Base-by-base conservation (phyloP, 30 jellyfish, hydroid and myxozoan species). In the Aurelia sp. region DNA sequence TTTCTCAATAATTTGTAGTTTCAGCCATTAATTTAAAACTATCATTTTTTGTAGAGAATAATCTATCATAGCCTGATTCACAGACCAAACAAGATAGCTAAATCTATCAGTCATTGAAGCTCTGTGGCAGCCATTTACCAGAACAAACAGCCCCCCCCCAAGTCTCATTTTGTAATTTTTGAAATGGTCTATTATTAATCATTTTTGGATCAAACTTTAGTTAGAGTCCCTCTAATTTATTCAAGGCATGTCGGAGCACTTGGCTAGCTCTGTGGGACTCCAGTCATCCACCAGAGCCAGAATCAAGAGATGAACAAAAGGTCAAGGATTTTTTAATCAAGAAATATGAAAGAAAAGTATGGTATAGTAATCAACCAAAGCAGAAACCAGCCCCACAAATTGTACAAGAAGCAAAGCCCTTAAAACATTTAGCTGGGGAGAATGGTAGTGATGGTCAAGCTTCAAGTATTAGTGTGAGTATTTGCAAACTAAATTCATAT, bases 221-320 rank as follows among this genome's bases (percentile, higher is more conserved):
- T 16, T 44, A 44, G 55, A 44, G 15, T 44, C 55, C 7, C 9
- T 1, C 9, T 38, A 4, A 4, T 44, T 44, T 9, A 17, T 63
- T 64, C 4, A 62, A 92, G 98, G 97, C 78, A 7, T 93, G 98
- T 84, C 81, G 90, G 67, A 74, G 80, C 48, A 93, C 95, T 47
- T 93, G 98, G 98, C 87, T 93, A 33, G 98, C 97, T 3, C 90
- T 93, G 63, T 93, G 98, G 96, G 92, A 93, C 51, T 87, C 97
- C 13, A 76, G 78, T 27, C 90, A 79, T 50, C 89, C 96, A 16
- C 93, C 98, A 2, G 98, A 93, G 53, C 98, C 98, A 81, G 98
- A 93, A 33, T 81, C 98, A 3, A 85, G 97, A 20, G 98, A 93
- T 9, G 98, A 93, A 75, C 98, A 93, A 73, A 93, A 78, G 70